Conservation (phyloP, 2,888 invertebrate genomes). For the Synergus umbraculus region DNA sequence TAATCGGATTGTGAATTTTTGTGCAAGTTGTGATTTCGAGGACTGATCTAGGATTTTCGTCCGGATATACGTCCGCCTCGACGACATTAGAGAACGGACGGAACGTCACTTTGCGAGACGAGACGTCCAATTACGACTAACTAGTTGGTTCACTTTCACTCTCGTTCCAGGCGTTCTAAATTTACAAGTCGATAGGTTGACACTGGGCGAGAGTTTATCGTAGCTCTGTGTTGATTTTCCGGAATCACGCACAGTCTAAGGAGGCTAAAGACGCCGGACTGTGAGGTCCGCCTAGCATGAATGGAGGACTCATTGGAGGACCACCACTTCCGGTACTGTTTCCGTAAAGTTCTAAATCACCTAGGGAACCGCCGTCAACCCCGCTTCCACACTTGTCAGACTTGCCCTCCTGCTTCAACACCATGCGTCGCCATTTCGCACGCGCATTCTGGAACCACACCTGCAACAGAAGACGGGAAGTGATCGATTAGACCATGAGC, state of each 20-base stretch:
- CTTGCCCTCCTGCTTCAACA: slow-evolving; percentile 88
- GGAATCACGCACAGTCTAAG: slow-evolving; percentile 85
- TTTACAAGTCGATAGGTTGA: slow-evolving; percentile 39
- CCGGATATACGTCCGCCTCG: slow-evolving; percentile 31
- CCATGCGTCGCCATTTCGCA: slow-evolving; percentile 95
- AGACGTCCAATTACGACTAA: slow-evolving; percentile 39
- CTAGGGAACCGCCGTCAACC: slow-evolving; percentile 80
- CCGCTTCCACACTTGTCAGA: slow-evolving; percentile 84
- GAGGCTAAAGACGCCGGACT: slow-evolving; percentile 86
- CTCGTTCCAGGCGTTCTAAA: slow-evolving; percentile 37
- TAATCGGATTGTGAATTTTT: slow-evolving; percentile 1
- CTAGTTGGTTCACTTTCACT: slow-evolving; percentile 39
- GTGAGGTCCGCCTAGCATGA: slow-evolving; percentile 84
- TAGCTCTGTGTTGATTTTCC: slow-evolving; percentile 39
- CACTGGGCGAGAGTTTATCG: slow-evolving; percentile 29
- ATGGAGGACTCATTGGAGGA: slow-evolving; percentile 85
- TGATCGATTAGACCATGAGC: slow-evolving; percentile 25
- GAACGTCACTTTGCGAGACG: slow-evolving; percentile 37
- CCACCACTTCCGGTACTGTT: slow-evolving; percentile 84
- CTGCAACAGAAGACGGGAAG: slow-evolving; percentile 80
- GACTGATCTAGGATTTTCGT: slow-evolving; percentile 39
- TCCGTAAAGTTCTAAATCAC: slow-evolving; percentile 76
- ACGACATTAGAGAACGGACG: slow-evolving; percentile 39
- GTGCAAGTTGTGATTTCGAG: slow-evolving; percentile 29
- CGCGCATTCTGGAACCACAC: slow-evolving; percentile 98